A percentile compares a stretch with the other conserved stretches of the same genome.
Conservation (phyloP, 2,797 vertebrate species). For the Platalea minor region DNA sequence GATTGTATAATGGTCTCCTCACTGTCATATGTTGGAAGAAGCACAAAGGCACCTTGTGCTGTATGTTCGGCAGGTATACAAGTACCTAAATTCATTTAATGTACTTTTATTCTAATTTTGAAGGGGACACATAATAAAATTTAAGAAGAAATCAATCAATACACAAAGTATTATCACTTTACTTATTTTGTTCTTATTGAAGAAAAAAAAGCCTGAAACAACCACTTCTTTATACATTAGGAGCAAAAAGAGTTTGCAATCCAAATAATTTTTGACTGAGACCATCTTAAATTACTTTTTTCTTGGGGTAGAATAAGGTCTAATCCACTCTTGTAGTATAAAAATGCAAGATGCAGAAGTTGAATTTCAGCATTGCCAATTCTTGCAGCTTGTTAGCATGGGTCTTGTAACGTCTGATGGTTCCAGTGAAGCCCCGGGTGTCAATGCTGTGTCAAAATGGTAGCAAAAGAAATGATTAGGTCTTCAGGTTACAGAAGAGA, state of each 20-base stretch:
- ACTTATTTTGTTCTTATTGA: not conserved
- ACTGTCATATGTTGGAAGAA: not conserved
- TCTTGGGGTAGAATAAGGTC: not conserved
- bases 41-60: not conserved
- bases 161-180: not conserved
- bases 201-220: not conserved
- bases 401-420: not conserved
- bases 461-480: not conserved
- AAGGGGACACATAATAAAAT: not conserved
- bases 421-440: not conserved
- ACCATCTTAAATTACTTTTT: not conserved
- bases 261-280: not conserved
- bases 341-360: not conserved
- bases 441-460: accelerated
- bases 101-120: not conserved
- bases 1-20: not conserved
- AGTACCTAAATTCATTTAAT: not conserved
- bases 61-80: not conserved
- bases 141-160: not conserved
- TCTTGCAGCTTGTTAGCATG: not conserved
- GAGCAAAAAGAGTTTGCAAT: not conserved
- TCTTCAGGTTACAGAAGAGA: not conserved
- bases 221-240: not conserved
- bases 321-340: not conserved
- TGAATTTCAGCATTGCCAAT: not conserved